These are phyloP conservation scores for Synanthedon vespiformis DNA, from an alignment of 2,888 invertebrate genomes.

Conservation along the genomic window DNA sequence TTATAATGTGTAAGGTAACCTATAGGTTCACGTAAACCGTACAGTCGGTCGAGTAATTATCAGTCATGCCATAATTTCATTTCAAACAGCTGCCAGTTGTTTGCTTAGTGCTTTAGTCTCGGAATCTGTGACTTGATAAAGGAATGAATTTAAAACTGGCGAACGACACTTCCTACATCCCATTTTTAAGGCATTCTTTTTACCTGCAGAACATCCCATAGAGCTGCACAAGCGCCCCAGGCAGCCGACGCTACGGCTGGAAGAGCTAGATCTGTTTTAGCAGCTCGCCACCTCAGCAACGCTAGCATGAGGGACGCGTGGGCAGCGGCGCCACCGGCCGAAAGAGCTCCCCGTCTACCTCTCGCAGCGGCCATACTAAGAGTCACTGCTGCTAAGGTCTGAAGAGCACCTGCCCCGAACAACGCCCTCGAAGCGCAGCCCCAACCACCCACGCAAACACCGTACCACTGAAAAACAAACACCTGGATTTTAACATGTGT, in stretches of 20 bases:
- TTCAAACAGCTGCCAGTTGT: too few relatives aligned
- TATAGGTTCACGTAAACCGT: too few relatives aligned
- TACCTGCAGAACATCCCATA: constrained; percentile 82
- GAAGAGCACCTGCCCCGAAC: constrained; percentile 77
- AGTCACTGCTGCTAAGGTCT: constrained; percentile 82
- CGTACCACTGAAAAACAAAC: constrained; percentile 74
- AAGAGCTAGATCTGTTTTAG: constrained; percentile 82
- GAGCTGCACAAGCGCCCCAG: constrained; percentile 88
- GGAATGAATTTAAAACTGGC: too few relatives aligned
- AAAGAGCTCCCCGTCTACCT: constrained; percentile 74
- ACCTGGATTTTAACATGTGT: too few relatives aligned
- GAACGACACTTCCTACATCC: too few relatives aligned
- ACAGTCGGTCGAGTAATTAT: too few relatives aligned
- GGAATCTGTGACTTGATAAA: too few relatives aligned
- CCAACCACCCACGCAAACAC: constrained; percentile 84
- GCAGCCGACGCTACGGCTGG: constrained; percentile 87
- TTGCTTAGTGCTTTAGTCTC: too few relatives aligned
- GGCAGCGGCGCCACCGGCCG: constrained; percentile 84
- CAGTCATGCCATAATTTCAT: too few relatives aligned
- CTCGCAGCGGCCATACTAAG: constrained; percentile 84
- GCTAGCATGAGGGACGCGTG: constrained; percentile 83
- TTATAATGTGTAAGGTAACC: too few relatives aligned
- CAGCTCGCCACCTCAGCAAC: constrained; percentile 82
- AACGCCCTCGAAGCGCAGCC: constrained; percentile 80
- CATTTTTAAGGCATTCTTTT: not conserved